Evolutionary conservation across 2,797 vertebrate genomes (phyloP).

Genomic region (Pipistrellus pygmaeus): DNA sequence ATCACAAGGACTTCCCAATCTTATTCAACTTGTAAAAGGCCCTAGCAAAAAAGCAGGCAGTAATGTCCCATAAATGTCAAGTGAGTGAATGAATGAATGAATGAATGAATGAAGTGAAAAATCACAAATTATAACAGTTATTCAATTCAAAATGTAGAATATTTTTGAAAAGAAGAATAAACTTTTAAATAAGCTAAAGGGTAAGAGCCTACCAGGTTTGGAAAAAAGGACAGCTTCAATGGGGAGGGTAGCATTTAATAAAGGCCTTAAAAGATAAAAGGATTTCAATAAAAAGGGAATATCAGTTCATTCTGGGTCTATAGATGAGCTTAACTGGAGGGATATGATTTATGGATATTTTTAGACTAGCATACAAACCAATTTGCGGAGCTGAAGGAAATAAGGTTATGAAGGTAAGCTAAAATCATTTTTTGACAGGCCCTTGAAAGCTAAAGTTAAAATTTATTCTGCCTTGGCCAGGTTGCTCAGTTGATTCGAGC

Average conservation of each 20-base stretch:
- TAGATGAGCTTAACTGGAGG: neutral
- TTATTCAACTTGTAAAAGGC: constrained; percentile 16
- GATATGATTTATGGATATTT: neutral
- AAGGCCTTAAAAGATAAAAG: neutral
- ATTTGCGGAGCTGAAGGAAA: constrained; percentile 21
- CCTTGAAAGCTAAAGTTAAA: constrained; percentile 15
- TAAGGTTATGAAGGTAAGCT: neutral
- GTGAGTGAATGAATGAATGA: neutral
- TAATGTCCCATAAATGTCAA: neutral
- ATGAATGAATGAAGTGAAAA: neutral
- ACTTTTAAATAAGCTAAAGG: neutral
- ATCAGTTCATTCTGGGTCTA: neutral
- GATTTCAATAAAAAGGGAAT: neutral
- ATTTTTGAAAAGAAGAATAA: neutral
- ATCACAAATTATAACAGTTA: neutral
- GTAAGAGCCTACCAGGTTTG: neutral
- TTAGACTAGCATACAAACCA: neutral
- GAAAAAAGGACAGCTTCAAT: neutral
- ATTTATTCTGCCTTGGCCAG: neutral
- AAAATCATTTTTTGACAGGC: neutral
- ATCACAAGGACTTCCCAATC: neutral
- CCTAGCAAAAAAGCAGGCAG: neutral
- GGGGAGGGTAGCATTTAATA: neutral
- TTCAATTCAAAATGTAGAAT: constrained; percentile 30
- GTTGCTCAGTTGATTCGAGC: neutral